phyloP scores from a whole-genome alignment of 2,113 vertebrate genomes.

The Sinocyclocheilus maitianheensis region DNA sequence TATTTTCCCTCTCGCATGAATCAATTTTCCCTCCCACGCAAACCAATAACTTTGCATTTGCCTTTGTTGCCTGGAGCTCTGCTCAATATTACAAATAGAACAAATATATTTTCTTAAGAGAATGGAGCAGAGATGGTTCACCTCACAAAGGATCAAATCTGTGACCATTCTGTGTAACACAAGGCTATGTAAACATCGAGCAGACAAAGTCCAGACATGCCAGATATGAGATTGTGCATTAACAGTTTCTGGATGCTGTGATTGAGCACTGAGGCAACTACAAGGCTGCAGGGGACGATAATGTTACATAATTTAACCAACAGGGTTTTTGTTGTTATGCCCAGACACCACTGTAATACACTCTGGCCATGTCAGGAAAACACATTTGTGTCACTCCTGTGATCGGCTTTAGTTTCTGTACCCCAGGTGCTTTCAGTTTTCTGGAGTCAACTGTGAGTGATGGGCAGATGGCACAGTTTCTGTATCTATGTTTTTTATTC shows the following conservation, averaged over 20 bases:
- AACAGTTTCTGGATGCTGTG: constrained; percentile 16
- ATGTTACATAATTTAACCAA: not conserved
- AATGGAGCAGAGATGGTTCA: not conserved
- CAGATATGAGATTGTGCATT: constrained; percentile 25
- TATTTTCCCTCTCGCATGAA: constrained; percentile 2
- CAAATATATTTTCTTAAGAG: not conserved
- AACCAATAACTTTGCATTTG: constrained; percentile 30
- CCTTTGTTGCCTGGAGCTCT: constrained; percentile 12
- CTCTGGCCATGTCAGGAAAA: not conserved
- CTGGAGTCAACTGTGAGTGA: not conserved
- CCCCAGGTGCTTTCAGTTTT: not conserved
- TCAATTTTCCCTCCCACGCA: constrained; percentile 29
- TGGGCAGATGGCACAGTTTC: not conserved
- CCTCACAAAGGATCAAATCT: constrained; percentile 9
- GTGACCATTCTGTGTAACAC: not conserved
- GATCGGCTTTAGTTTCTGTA: not conserved
- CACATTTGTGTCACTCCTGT: not conserved
- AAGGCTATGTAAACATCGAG: constrained; percentile 21
- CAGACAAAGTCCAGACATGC: constrained; percentile 34
- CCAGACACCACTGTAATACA: not conserved
- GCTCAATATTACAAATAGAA: constrained; percentile 9
- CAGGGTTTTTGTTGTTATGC: not conserved
- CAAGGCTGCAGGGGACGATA: not conserved
- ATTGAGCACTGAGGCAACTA: not conserved
- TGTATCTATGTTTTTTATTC: not conserved